Evolutionary conservation across 2,113 vertebrate species (phyloP).

Genomic region (Zosterops hypoxanthus): DNA sequence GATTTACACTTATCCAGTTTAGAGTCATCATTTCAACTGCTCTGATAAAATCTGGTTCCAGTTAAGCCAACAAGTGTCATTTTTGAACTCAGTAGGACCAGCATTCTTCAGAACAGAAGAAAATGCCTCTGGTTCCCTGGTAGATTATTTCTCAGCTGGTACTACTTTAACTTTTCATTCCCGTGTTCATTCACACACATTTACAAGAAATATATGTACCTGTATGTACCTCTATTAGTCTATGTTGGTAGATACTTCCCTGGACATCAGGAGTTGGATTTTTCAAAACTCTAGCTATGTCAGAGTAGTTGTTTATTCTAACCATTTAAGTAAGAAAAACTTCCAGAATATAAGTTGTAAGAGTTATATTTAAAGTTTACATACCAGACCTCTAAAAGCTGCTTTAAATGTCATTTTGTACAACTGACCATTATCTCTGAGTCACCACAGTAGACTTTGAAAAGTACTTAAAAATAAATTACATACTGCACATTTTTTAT

Average conservation of each 20-base stretch:
- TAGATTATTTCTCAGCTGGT: neutral
- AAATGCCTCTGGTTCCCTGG: neutral
- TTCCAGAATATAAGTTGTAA: neutral
- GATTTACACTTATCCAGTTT: neutral
- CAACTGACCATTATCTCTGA: constrained; percentile 36
- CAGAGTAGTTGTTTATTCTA: neutral
- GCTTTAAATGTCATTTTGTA: constrained; percentile 4
- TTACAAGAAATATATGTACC: neutral
- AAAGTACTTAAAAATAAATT: constrained; percentile 19
- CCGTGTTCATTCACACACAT: neutral
- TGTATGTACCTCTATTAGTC: neutral
- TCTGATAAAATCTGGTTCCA: neutral
- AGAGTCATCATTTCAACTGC: neutral
- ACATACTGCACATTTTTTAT: neutral
- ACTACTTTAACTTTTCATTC: neutral
- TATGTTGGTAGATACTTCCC: neutral
- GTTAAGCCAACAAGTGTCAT: neutral
- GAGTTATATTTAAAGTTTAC: neutral
- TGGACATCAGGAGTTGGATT: neutral
- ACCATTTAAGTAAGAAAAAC: neutral
- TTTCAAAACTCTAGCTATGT: neutral
- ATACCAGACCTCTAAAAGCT: neutral
- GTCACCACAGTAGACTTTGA: neutral
- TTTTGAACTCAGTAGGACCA: neutral
- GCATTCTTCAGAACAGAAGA: neutral